These are phyloP conservation scores for Thamnophis sirtalis DNA, from an alignment of 2,113 vertebrate species.

Conservation along the genomic window DNA sequence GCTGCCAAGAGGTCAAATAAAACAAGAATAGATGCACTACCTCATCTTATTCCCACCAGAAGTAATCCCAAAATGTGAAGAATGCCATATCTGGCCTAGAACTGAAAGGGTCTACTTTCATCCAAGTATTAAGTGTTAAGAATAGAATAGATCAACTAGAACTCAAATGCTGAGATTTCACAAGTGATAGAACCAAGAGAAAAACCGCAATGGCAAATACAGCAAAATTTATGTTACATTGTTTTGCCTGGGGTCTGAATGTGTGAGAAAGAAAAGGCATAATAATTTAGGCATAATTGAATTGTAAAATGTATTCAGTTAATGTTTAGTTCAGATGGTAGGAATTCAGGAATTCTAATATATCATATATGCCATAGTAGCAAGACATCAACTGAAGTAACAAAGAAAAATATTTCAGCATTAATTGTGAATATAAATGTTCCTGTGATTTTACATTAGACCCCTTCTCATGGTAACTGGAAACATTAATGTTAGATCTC, in stretches of 20 bases:
- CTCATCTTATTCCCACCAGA: background rate
- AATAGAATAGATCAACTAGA: background rate
- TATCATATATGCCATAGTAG: background rate
- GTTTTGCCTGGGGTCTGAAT: background rate
- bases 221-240: background rate
- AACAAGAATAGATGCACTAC: background rate
- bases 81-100: background rate
- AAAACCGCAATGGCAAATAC: background rate
- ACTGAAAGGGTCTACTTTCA: background rate
- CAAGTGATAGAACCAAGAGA: background rate
- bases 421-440: constrained; percentile 24
- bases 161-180: background rate
- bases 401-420: constrained; percentile 32
- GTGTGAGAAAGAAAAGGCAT: background rate
- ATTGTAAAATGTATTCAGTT: constrained; percentile 24
- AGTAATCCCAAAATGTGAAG: background rate
- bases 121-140: background rate
- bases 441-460: constrained; percentile 37
- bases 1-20: background rate
- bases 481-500: constrained; percentile 20
- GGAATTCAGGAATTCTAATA: background rate
- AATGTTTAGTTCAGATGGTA: constrained; percentile 31
- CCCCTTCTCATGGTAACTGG: constrained; percentile 9
- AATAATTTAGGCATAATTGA: constrained; percentile 15
- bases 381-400: background rate